These are phyloP conservation scores for Gastracanthus pulcherrimus DNA, from an alignment of 2,888 invertebrate species.

Conservation along the genomic window DNA sequence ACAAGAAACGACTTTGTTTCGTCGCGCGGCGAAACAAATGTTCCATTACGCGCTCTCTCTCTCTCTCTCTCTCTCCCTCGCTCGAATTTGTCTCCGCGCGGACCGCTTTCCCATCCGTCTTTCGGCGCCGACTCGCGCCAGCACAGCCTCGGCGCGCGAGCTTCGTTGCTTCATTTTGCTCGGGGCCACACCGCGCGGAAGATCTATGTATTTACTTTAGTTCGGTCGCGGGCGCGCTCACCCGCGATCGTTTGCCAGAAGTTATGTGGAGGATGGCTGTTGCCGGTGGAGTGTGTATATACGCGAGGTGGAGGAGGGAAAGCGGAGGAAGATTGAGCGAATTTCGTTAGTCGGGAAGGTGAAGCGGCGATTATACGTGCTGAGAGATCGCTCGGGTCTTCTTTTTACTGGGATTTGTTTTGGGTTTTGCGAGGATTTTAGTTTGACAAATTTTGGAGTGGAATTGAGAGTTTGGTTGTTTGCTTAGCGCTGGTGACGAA, in stretches of 20 bases:
- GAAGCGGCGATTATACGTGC: conserved; percentile 14
- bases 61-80: neutral
- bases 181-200: too few relatives aligned
- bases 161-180: neutral
- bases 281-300: too few relatives aligned
- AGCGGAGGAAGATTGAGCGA: conserved; percentile 46
- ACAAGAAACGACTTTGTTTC: too few relatives aligned
- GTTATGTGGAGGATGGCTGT: too few relatives aligned
- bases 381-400: conserved; percentile 14
- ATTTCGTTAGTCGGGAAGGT: conserved; percentile 30
- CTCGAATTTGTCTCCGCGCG: too few relatives aligned
- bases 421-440: too few relatives aligned
- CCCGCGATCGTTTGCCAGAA: conserved; percentile 42
- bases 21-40: conserved; percentile 47
- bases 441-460: conserved; percentile 13
- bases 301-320: neutral
- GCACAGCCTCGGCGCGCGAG: neutral
- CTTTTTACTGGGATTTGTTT: too few relatives aligned
- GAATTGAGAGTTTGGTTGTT: too few relatives aligned
- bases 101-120: too few relatives aligned
- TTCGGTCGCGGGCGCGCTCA: neutral
- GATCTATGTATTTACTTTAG: conserved; percentile 49
- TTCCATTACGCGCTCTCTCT: conserved; percentile 27
- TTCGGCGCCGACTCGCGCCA: neutral
- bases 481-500: too few relatives aligned